Evolutionary conservation across 2,113 vertebrate species (phyloP).

Genomic region (Microtus montanus): DNA sequence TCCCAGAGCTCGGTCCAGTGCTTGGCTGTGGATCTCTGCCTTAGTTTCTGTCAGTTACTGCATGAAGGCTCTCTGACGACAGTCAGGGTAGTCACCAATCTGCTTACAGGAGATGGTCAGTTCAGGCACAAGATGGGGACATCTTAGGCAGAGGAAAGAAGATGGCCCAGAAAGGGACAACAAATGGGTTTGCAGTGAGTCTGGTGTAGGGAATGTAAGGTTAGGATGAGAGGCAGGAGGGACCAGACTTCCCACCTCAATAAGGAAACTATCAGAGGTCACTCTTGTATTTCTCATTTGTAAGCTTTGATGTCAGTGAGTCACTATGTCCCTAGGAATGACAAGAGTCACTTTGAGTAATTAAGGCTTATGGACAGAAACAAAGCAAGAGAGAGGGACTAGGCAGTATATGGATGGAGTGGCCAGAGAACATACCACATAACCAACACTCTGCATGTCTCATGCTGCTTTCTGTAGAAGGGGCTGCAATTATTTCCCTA

Average conservation of each 20-base stretch:
- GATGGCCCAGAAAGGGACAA: neutral
- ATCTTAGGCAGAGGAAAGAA: neutral
- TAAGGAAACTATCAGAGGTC: neutral
- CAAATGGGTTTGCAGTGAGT: neutral
- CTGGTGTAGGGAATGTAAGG: neutral
- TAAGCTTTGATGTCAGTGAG: neutral
- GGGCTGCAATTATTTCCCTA: neutral
- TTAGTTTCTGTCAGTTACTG: too few relatives aligned
- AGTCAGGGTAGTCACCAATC: too few relatives aligned
- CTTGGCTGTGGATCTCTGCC: too few relatives aligned
- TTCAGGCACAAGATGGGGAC: neutral
- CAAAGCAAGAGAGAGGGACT: neutral
- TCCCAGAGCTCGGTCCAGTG: too few relatives aligned
- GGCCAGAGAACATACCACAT: neutral
- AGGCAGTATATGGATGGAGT: too few relatives aligned
- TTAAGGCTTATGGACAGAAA: neutral
- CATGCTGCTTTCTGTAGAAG: neutral
- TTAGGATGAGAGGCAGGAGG: neutral
- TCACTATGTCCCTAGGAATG: neutral
- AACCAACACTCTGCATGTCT: neutral
- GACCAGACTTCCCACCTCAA: accelerated
- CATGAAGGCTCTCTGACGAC: too few relatives aligned
- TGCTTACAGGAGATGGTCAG: too few relatives aligned
- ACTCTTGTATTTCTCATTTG: neutral
- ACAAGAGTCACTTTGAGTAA: slow-evolving; percentile 10